Evolutionary conservation across 2,888 invertebrate species (phyloP), one percentile per base, ranked within the genome.

Genomic region (Stegana nigrithorax): DNA sequence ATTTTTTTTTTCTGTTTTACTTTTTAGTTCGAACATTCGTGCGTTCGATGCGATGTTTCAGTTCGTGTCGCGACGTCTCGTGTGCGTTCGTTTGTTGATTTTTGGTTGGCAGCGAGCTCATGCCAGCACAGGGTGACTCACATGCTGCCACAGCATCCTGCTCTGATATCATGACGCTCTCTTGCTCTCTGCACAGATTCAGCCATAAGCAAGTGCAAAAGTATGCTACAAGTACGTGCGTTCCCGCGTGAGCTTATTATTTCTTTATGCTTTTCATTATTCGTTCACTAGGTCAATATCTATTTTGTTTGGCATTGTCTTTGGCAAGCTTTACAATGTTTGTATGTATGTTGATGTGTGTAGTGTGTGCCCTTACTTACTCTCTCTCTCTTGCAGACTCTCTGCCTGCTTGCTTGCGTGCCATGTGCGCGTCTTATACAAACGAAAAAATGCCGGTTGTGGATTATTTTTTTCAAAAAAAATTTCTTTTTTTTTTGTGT

Each of bases 201-300:
- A 75, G 76, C 60, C 21, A 17, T 36, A 14, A 1, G 6, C 1
- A 39, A 39, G 2, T 39, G 27, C 4, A 27, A 44, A 51, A 26
- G 55, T 47, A 58, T 53, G 55, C 61, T 64, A 58, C 51, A 47
- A 45, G 14, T 63, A 44, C 25, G 39, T 29, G 57, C 47, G 39
- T 32, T 45, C 17, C 29, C 14, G 29, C 17, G 21, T n/a, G n/a
- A n/a, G n/a, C 29, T 36, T 59, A 14, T 39, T 56, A 50, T 27
- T 59, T 57, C 29, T 58, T 23, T 26, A 29, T 29, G 44, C 45
- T 19, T 32, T 45, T 14, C 60, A 26, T 75, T 71, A 75, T 68
- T 80, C 68, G 80, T 81, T 81, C 81, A 81, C 69, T 81, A 73
- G 82, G 81, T 81, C 81, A 81, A 73, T 69, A 74, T 68, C 65